Evolutionary conservation across 2,113 vertebrate species (phyloP), one percentile per base, ranked within the genome.

Genomic region (Limanda limanda): DNA sequence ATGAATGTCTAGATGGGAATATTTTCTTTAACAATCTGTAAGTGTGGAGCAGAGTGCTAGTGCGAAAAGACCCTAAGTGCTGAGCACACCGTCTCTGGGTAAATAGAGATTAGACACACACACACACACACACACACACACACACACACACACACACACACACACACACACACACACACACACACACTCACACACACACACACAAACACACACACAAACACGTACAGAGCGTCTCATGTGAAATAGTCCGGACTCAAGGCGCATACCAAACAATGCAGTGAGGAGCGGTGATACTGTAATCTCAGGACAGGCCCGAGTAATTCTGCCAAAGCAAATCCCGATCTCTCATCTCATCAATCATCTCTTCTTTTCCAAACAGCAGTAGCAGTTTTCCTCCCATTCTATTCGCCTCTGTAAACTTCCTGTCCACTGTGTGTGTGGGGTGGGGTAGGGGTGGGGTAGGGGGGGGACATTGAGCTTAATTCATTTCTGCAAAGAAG

Each of bases 401-500:
- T 72, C 63, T 71, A 35, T 78, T 71, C 54, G 69, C 59, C 74
- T 82, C 58, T 58, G 71, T 77, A 78, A 82, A 83, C 75, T 66
- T 85, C 64, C 71, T 35, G 20, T 68, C 81, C 86, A 74, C 81
- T 68, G 67, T 48, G 47, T 48, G 47, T 18, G 47, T 48, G 47
- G 13, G 13, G 47, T 14, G 48, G 68, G 63, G 59, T 24, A 2
- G 55, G 5, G 52, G 5, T n/a, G 20, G 20, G 21, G 55, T 3
- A 21, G 1, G 55, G 10, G 55, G 23, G 37, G 55, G 54, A n/a
- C 54, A 27, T 23, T 56, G 65, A 66, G 69, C 82, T 81, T 77
- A 88, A 86, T 88, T 89, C 76, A 77, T 88, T 83, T 59, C 80
- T 88, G 70, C 69, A 76, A 86, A 84, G 80, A 76, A 75, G 2